Evolutionary conservation across 2,888 invertebrate species (phyloP), one percentile per base, ranked within the genome.

Genomic region (Xestia ashworthii): DNA sequence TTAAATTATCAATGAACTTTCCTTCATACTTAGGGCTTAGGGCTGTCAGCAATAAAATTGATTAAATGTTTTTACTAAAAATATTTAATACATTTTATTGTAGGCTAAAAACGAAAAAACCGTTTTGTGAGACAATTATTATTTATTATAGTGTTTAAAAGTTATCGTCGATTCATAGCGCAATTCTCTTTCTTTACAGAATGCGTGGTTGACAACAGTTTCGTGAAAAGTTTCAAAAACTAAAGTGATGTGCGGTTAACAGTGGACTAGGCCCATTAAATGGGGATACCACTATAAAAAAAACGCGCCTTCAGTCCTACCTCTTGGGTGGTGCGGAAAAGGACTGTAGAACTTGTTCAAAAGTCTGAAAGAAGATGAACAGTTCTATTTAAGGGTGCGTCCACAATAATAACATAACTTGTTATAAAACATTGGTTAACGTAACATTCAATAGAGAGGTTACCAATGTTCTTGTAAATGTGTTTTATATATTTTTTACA

Each of bases 241-340:
- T 5, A 38, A 4, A 38, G 38, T 38, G 3, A 38, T 38, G 5
- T 38, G 38, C 38, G 38, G 38, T n/a, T n/a, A 19, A 11, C n/a
- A 58, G 62, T 64, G 62, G 38, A 64, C 0, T 69, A 38, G 75
- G 75, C 74, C 62, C 3, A 4, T 2, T 16, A 19, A 62, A 62
- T 3, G 32, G 53, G 75, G 75, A 75, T 1, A 75, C 75, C 75
- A 74, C 75, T 74, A 32, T 32, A 75, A 75, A 74, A 74, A 75
- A 74, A 75, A 75, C 75, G 74, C 75, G 53, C 74, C 62, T n/a
- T n/a, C 62, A 74, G 75, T 62, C 74, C 64, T 75, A 74, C 74
- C 74, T 75, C 75, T 9, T 19, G 62, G 74, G 75, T 75, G 75
- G 74, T 74, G 75, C 46, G 75, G 74, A 75, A 75, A 75, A n/a